These are phyloP conservation scores for Hyalella azteca DNA, from an alignment of 2,888 invertebrate species.

Conservation along the genomic window DNA sequence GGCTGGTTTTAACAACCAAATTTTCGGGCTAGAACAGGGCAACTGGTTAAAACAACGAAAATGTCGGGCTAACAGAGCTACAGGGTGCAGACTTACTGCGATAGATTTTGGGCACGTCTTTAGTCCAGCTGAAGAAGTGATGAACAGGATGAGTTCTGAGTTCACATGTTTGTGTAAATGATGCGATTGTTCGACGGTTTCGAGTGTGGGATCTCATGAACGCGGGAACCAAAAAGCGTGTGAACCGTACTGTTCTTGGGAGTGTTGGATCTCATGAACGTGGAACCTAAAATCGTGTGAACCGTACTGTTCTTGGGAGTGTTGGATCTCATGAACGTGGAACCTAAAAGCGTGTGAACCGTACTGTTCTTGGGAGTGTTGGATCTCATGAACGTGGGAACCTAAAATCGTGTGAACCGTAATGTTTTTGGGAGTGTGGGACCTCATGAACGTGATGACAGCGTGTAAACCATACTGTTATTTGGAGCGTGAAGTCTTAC, in stretches of 20 bases:
- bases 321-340: background rate
- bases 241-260: background rate
- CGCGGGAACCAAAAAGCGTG: background rate
- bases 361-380: background rate
- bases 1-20: background rate
- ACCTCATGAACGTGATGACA: background rate
- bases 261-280: background rate
- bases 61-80: background rate
- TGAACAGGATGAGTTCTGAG: background rate
- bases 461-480: background rate
- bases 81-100: background rate
- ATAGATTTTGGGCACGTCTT: slow-evolving; percentile 21
- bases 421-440: background rate
- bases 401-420: background rate
- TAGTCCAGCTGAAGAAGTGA: background rate
- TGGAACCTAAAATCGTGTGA: background rate
- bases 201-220: background rate
- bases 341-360: background rate
- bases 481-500: background rate
- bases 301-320: background rate
- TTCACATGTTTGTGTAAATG: background rate
- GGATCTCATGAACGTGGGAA: background rate
- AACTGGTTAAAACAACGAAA: background rate
- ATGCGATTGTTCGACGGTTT: background rate
- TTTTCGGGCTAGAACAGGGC: background rate